Evolutionary conservation across 1,140 invertebrate species (phyloP), one percentile per base, ranked within the genome.

Genomic region (Liolophura sinensis): DNA sequence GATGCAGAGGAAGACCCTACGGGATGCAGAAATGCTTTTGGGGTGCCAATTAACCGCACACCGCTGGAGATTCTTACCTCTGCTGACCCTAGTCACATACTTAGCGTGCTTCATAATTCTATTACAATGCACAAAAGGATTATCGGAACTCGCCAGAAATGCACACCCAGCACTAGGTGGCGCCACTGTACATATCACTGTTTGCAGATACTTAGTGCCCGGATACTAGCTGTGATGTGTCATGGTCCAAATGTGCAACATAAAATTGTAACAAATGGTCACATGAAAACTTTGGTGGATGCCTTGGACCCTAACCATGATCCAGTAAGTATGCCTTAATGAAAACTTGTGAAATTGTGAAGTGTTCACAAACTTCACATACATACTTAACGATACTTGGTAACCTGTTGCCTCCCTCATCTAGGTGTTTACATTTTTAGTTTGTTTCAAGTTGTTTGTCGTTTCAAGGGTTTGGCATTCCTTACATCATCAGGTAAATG

Each of bases 41-140:
- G 64, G 65, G 67, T 54, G 50, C 60, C 27, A 48, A 47, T 49
- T 58, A 55, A 63, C 58, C 60, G 71, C 65, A 78, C 79, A 31
- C 79, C 80, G 47, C 54, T 85, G 79, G 87, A 87, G 62, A 84
- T 87, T 16, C 73, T 88, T 47, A 83, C 83, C 4, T 82, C 78
- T 50, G 79, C 79, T 18, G 84, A 88, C 61, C 87, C 87, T 0
- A 81, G 85, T 60, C 84, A 87, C 9, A 85, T 91, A 22, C 83
- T 91, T 40, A 89, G 89, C 71, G 87, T 89, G 49, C 82, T 91
- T 25, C 89, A 91, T 77, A 91, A 91, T 74, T 87, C 89, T 20
- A 88, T 91, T 51, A 91, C 90, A 6, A 86, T 91, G 80, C 89
- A 91, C 74, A 90, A 90, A 72, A 76, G 89, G 64, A 89, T 89